A percentile compares a stretch with the other conserved stretches of the same genome.
These are phyloP conservation scores for Erpetoichthys calabaricus DNA, from an alignment of 2,797 vertebrate species.

Conservation along the genomic window DNA sequence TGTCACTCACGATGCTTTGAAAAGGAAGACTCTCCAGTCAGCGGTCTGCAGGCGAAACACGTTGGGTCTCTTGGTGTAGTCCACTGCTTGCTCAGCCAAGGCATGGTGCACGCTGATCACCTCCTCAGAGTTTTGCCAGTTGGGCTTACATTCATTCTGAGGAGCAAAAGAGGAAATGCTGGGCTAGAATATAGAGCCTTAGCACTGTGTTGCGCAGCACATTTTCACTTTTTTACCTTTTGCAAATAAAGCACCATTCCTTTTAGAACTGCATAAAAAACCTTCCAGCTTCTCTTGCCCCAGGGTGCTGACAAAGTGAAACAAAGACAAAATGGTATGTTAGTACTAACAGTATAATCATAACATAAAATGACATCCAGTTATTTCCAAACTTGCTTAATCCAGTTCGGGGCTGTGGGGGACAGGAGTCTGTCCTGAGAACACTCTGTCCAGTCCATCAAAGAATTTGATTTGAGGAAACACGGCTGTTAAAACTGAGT, in stretches of 20 bases:
- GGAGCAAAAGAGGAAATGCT: neutral
- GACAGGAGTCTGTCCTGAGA: neutral
- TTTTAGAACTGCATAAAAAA: conserved; percentile 62
- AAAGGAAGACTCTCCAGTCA: conserved; percentile 68
- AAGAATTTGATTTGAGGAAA: no score
- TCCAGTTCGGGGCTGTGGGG: neutral
- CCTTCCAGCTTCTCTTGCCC: conserved; percentile 85
- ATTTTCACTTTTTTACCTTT: conserved; percentile 47
- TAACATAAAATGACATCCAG: neutral
- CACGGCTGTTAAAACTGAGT: no score
- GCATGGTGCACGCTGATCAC: conserved; percentile 79
- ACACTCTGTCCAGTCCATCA: no score
- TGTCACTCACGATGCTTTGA: conserved; percentile 42
- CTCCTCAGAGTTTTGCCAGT: conserved; percentile 52
- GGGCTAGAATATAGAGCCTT: neutral
- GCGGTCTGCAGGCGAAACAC: conserved; percentile 84
- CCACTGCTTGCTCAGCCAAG: conserved; percentile 55
- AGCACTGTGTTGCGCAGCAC: no score
- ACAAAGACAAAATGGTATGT: conserved; percentile 1
- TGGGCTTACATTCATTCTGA: conserved; percentile 46
- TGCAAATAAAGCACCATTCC: conserved; percentile 80
- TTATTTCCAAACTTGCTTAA: no score
- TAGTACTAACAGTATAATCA: neutral
- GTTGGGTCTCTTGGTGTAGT: conserved; percentile 76
- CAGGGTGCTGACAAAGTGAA: conserved; percentile 55